These are phyloP conservation scores for Micronycteris hirsuta DNA, from an alignment of 2,113 vertebrate species.

Conservation along the genomic window DNA sequence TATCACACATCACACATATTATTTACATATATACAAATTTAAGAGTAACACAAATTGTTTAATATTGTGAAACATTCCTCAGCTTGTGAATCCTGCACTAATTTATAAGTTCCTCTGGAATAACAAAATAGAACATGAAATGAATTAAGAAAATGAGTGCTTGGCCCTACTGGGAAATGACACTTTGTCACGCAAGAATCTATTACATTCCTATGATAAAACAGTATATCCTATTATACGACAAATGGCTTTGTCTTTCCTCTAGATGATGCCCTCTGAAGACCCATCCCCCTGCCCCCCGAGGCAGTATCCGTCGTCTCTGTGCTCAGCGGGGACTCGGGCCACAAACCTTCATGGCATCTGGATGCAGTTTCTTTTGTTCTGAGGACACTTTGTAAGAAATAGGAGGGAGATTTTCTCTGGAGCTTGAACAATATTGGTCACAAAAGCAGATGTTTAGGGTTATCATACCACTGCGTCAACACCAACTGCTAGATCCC, in stretches of 20 bases:
- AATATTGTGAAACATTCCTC: not conserved
- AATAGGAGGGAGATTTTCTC: not conserved
- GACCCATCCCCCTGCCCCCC: not conserved
- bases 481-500: not conserved
- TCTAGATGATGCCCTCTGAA: not conserved
- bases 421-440: not conserved
- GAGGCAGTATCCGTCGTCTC: not conserved
- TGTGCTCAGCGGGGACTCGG: not conserved
- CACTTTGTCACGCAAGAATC: not conserved
- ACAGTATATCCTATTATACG: not conserved
- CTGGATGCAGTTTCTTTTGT: not conserved
- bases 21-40: not conserved
- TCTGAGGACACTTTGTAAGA: not conserved
- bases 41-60: not conserved
- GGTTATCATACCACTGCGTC: not conserved
- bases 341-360: not conserved
- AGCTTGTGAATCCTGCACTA: not conserved
- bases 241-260: not conserved
- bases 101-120: not conserved
- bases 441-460: not conserved
- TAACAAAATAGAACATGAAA: not conserved
- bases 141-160: not conserved
- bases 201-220: too few species aligned
- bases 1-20: not conserved
- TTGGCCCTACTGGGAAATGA: not conserved